Percentiles rank a stretch among this genome's conserved stretches.
Evolutionary conservation across 92 coral and sea anemone genomes (phyloP).

Genomic region (Metridium senile): DNA sequence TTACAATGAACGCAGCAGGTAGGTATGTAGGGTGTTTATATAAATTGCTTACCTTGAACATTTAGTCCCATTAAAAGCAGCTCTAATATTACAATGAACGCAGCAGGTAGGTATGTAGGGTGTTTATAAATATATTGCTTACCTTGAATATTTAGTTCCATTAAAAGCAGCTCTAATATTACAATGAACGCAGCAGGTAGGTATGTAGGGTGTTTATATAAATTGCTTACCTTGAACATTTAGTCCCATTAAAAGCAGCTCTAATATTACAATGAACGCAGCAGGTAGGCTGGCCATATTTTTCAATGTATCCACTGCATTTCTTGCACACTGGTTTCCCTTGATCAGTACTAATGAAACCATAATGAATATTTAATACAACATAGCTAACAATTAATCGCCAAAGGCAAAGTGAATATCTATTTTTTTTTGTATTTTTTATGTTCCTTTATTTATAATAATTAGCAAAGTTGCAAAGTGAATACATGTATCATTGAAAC

Average conservation of each 20-base stretch:
- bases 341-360: conserved; percentile 57
- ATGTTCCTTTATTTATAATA: too few species aligned
- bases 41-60: conserved; percentile 89
- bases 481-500: too few species aligned
- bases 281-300: conserved; percentile 93
- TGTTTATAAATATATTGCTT: too few species aligned
- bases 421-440: too few species aligned
- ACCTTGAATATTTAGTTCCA: conserved; percentile 93
- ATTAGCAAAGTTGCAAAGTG: too few species aligned
- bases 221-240: conserved; percentile 88
- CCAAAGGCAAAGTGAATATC: not conserved
- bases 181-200: conserved; percentile 92
- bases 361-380: not conserved
- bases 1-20: conserved; percentile 94
- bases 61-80: conserved; percentile 96
- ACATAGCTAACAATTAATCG: not conserved
- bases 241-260: conserved; percentile 97
- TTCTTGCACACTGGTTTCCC: conserved; percentile 92
- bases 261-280: conserved; percentile 95
- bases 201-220: too few species aligned
- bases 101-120: conserved; percentile 98
- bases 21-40: too few species aligned
- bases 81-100: conserved; percentile 92
- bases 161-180: conserved; percentile 98
- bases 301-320: conserved; percentile 73